These are phyloP conservation scores for Euzophera pinguis DNA, from an alignment of 2,888 invertebrate species.

Conservation along the genomic window DNA sequence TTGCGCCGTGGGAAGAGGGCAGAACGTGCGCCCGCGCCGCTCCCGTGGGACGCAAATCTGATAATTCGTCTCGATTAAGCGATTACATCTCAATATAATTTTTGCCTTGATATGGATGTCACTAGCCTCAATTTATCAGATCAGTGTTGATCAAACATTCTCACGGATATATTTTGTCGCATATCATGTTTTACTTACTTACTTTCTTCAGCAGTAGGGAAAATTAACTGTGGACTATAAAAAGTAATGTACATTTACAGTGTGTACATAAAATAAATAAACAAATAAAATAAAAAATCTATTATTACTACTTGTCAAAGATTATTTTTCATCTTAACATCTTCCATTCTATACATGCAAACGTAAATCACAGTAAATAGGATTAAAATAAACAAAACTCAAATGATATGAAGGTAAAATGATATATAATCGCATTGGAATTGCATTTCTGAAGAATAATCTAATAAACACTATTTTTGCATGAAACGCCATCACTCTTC, in stretches of 20 bases:
- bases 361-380: neutral
- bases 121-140: neutral
- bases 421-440: conserved; percentile 26
- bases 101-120: conserved; percentile 27
- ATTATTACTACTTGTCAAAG: no score
- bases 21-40: conserved; percentile 45
- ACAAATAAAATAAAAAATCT: no score
- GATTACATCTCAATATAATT: conserved; percentile 36
- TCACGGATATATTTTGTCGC: neutral
- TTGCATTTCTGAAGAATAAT: conserved; percentile 26
- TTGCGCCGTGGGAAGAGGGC: conserved; percentile 47
- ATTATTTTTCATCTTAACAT: no score
- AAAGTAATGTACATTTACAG: no score
- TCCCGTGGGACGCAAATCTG: conserved; percentile 49
- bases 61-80: conserved; percentile 38
- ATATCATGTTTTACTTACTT: no score
- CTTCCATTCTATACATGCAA: no score
- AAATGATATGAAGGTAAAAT: conserved; percentile 10
- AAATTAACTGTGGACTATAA: no score
- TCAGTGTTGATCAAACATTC: neutral
- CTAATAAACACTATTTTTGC: conserved; percentile 35
- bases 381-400: neutral
- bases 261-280: no score
- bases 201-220: no score
- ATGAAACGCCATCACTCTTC: conserved; percentile 50